Base-by-base conservation (phyloP, 2,113 vertebrate genomes). In the Stegostoma tigrinum region DNA sequence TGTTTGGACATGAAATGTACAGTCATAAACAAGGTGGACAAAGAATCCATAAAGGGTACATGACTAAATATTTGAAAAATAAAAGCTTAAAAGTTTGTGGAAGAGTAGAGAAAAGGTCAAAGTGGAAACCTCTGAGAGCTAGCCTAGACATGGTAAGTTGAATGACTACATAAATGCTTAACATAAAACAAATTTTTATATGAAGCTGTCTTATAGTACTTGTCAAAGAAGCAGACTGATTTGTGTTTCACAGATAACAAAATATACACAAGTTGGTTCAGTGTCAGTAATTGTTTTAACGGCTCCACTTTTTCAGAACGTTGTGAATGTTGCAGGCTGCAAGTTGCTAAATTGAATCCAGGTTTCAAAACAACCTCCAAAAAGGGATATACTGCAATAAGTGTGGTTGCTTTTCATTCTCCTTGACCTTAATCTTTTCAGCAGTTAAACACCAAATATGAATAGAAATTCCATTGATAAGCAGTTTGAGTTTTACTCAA, bases 221-320 rank as follows among this genome's bases (percentile, higher is more conserved):
- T 55, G 45, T 89, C 27, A 87, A 14, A 12, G 23, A 48, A 89
- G 48, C 86, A 52, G 48, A 23, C 86, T 83, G 80, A 5, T 83
- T 3, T 83, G 38, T 83, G 80, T 83, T 89, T 89, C 48, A 52
- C 86, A 30, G 52, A 48, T 89, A 89, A 89, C 23, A 89, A 27
- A 89, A 89, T 30, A 55, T 55, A 48, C 14, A 27, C 27, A 89
- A 55, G 24, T 89, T 52, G 12, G 23, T 24, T 89, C 45, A 89
- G 48, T 83, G 80, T 89, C 86, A 89, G 48, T 55, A 89, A 27
- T 89, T 89, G 86, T 89, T 89, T 61, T 89, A 55, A 87, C 10
- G 10, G 86, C 55, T 89, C 24, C 48, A 30, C 48, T 83, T 83
- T 83, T 83, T 83, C 86, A 30, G 45, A 89, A 89, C 86, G 55